Evolutionary conservation across 1,140 invertebrate genomes (phyloP).

Genomic region (Neuroterus valhalla): DNA sequence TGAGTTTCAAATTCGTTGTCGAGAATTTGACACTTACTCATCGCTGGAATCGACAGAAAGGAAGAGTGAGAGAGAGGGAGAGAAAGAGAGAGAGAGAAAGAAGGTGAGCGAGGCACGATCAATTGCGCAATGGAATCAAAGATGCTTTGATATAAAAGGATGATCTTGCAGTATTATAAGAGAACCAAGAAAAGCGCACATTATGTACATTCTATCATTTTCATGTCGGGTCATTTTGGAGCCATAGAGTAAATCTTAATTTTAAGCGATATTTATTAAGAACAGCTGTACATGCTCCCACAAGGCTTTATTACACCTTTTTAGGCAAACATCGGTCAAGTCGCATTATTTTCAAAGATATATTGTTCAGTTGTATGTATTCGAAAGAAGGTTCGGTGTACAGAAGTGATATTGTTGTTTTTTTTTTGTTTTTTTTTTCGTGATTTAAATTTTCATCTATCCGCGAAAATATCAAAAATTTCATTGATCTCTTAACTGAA

Average conservation of each 20-base stretch:
- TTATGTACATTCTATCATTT: slow-evolving; percentile 58
- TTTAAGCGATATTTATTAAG: slow-evolving; percentile 69
- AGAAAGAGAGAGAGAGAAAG: slow-evolving; percentile 23
- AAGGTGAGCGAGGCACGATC: slow-evolving; percentile 21
- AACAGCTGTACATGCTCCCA: slow-evolving; percentile 54
- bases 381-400: too few relatives aligned
- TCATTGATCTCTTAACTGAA: too few relatives aligned
- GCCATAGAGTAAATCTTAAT: slow-evolving; percentile 59
- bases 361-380: too few relatives aligned
- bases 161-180: slow-evolving; percentile 71
- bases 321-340: background rate
- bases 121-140: slow-evolving; percentile 41
- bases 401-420: too few relatives aligned
- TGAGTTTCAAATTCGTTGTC: slow-evolving; percentile 45
- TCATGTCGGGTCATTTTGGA: slow-evolving; percentile 45
- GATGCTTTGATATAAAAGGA: slow-evolving; percentile 44
- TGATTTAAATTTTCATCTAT: too few relatives aligned
- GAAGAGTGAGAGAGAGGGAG: slow-evolving; percentile 20
- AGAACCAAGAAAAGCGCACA: slow-evolving; percentile 59
- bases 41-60: slow-evolving; percentile 27
- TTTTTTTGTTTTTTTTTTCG: too few relatives aligned
- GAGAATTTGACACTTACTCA: slow-evolving; percentile 9
- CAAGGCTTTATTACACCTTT: background rate
- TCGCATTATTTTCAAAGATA: background rate
- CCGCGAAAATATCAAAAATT: too few relatives aligned